Evolutionary conservation across 1,140 invertebrate species (phyloP).

Genomic region (Drosophila kohkoa): DNA sequence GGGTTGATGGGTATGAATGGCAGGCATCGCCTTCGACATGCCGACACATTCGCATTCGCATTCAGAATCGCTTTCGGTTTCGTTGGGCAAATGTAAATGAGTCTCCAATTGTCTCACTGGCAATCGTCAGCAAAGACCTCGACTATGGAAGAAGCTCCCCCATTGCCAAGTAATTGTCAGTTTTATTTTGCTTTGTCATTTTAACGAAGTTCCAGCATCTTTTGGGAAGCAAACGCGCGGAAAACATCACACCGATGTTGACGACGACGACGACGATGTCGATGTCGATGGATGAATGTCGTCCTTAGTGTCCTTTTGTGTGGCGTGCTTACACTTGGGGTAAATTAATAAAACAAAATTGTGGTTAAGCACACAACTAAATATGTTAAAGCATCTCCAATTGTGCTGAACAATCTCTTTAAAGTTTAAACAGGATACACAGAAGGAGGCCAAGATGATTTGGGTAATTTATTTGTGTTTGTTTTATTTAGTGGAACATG

Average conservation of each 20-base stretch:
- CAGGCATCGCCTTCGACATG: constrained; percentile 22
- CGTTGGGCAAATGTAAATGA: constrained; percentile 60
- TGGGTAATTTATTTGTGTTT: constrained; percentile 4
- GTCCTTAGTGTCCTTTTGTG: constrained; percentile 46
- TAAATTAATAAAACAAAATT: constrained; percentile 48
- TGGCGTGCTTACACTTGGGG: constrained; percentile 37
- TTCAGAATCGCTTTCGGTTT: constrained; percentile 14
- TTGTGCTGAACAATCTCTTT: constrained; percentile 11
- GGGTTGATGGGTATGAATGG: constrained; percentile 21
- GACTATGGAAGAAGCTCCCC: not conserved
- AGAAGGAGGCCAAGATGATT: not conserved
- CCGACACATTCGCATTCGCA: constrained; percentile 25
- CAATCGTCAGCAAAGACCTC: constrained; percentile 27
- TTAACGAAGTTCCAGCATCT: constrained; percentile 59
- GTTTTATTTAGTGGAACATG: constrained; percentile 3
- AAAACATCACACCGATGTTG: constrained; percentile 42
- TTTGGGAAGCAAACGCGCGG: constrained; percentile 51
- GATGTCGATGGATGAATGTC: not conserved
- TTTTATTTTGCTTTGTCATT: constrained; percentile 66
- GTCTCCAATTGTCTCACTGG: constrained; percentile 58
- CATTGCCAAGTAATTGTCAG: constrained; percentile 55
- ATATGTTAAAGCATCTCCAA: constrained; percentile 8
- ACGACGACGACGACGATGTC: not conserved
- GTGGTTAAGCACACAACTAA: constrained; percentile 30
- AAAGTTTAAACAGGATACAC: not conserved